These are phyloP conservation scores for Lasioglossum marginatum DNA, from an alignment of 2,888 invertebrate species.

Conservation along the genomic window DNA sequence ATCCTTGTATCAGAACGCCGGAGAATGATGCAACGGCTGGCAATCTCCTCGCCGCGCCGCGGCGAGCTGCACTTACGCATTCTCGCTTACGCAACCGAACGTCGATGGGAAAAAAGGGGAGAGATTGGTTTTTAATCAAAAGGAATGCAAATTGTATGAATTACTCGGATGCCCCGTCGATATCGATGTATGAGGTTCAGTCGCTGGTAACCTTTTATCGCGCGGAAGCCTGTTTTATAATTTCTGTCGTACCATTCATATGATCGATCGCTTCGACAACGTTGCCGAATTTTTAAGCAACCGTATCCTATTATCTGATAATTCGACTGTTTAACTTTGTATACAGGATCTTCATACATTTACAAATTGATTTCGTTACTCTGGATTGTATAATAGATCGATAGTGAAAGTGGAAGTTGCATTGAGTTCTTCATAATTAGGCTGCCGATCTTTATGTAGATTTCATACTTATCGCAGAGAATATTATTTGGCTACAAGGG, in stretches of 20 bases:
- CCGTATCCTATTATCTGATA: neutral
- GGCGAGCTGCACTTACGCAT: slow-evolving; percentile 41
- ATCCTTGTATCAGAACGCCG: slow-evolving; percentile 44
- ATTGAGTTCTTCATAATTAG: neutral
- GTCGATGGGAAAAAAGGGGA: slow-evolving; percentile 20
- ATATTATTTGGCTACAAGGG: neutral
- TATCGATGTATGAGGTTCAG: slow-evolving; percentile 51
- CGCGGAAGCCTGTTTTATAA: neutral
- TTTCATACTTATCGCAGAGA: neutral
- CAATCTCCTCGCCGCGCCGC: slow-evolving; percentile 46
- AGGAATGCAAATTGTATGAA: slow-evolving; percentile 60
- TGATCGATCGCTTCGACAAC: neutral
- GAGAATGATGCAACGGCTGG: slow-evolving; percentile 50
- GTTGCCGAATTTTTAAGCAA: neutral
- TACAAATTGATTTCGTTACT: neutral
- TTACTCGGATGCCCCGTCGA: slow-evolving; percentile 47
- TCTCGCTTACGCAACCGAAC: slow-evolving; percentile 54
- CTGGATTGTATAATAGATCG: neutral
- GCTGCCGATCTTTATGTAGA: neutral
- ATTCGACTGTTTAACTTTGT: neutral
- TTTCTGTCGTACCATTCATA: no score
- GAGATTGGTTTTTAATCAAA: slow-evolving; percentile 65
- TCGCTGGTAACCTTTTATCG: slow-evolving; percentile 36
- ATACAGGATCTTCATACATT: neutral
- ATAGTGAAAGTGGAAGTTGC: neutral